phyloP scores from a whole-genome alignment of 2,113 vertebrate species.

The Hymenochirus boettgeri region DNA sequence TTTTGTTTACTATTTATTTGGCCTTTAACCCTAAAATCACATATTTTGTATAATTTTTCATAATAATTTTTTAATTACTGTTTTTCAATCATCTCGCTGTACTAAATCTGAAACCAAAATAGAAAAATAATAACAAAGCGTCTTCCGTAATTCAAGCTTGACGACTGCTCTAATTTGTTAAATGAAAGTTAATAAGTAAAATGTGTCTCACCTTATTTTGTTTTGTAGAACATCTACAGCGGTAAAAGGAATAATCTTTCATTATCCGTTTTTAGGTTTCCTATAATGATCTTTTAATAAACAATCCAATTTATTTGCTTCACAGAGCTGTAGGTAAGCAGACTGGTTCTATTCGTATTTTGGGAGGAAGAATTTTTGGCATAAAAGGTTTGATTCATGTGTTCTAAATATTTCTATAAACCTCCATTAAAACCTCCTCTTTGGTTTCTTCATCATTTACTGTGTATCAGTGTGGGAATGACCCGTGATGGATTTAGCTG shows the following conservation, averaged over 20 bases:
- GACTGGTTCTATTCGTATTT: not conserved
- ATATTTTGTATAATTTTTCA: too few relatives aligned
- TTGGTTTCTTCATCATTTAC: constrained; percentile 22
- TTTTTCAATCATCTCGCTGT: too few relatives aligned
- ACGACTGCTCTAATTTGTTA: not conserved
- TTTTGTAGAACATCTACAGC: not conserved
- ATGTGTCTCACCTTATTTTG: not conserved
- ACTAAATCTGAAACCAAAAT: too few relatives aligned
- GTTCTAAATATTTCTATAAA: not conserved
- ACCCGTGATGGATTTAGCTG: constrained; percentile 24
- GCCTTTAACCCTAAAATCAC: too few relatives aligned
- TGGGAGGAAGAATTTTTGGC: not conserved
- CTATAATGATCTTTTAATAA: not conserved
- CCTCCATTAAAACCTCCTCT: not conserved
- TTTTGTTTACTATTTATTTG: too few relatives aligned
- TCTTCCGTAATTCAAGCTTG: too few relatives aligned
- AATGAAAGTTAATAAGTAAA: not conserved
- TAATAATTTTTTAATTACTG: too few relatives aligned
- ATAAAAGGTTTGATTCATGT: not conserved
- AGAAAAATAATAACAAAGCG: too few relatives aligned
- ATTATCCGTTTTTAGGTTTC: not conserved
- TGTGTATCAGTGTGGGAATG: constrained; percentile 3
- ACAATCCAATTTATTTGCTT: not conserved
- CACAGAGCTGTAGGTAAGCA: not conserved
- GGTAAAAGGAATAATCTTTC: not conserved